Conservation (phyloP, 2,113 vertebrate genomes). For the Chloropsis cyanopogon region DNA sequence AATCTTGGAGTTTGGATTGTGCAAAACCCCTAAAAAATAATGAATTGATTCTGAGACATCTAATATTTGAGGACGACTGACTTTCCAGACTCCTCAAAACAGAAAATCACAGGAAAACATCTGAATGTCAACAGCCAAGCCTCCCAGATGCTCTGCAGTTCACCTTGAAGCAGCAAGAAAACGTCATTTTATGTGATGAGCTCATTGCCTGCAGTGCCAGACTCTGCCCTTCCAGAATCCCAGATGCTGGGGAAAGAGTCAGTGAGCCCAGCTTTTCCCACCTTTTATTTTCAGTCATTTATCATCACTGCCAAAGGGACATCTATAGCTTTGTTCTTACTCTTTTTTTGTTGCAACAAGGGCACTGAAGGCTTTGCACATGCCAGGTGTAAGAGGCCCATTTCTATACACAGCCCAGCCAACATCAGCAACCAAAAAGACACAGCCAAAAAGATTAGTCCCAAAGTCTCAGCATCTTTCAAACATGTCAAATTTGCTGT, state of each 20-base stretch:
- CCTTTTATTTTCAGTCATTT: background rate
- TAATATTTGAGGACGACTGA: background rate
- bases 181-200: background rate
- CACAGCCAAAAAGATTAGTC: background rate
- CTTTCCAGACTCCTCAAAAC: background rate
- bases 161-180: background rate
- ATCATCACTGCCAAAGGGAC: background rate
- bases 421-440: background rate
- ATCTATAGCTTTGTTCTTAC: background rate
- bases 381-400: background rate
- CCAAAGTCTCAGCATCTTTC: background rate
- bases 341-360: background rate
- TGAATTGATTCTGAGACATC: background rate
- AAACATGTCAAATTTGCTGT: background rate
- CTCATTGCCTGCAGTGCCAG: background rate
- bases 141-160: background rate
- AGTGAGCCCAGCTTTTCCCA: background rate
- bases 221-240: background rate
- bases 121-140: background rate
- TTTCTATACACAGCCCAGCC: fast-evolving
- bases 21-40: background rate
- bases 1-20: background rate
- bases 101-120: background rate
- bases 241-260: background rate
- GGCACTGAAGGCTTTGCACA: background rate